Percentiles rank a stretch among this genome's conserved stretches.
These are phyloP conservation scores for Chrysemys picta DNA, from an alignment of 2,113 vertebrate species.

Conservation along the genomic window DNA sequence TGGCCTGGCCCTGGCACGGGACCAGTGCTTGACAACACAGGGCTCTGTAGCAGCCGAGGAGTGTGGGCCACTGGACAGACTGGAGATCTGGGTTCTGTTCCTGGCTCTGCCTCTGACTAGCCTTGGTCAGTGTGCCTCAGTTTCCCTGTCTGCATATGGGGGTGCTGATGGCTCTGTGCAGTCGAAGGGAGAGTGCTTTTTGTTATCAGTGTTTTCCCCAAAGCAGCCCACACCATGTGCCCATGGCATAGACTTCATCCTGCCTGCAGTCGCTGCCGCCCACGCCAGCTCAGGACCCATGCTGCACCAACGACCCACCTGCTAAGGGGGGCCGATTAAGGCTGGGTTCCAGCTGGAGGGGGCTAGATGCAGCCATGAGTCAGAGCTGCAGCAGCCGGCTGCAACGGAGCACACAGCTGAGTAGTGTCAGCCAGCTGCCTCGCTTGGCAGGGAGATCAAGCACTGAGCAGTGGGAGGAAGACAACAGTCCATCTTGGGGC, in stretches of 20 bases:
- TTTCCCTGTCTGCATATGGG: not conserved
- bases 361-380: not conserved
- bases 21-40: not conserved
- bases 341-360: not conserved
- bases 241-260: not conserved
- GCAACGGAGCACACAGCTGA: not conserved
- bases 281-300: too few relatives aligned
- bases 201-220: not conserved
- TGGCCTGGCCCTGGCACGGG: not conserved
- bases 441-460: conserved; percentile 24
- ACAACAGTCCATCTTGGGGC: not conserved
- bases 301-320: not conserved
- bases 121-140: not conserved
- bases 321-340: rapidly evolving
- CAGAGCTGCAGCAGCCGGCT: rapidly evolving
- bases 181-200: not conserved
- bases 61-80: not conserved
- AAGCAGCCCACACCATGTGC: not conserved
- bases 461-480: conserved; percentile 11
- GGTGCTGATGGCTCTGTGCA: too few relatives aligned
- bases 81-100: not conserved
- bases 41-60: not conserved
- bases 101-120: not conserved
- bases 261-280: not conserved
- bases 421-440: conserved; percentile 32